phyloP scores from a whole-genome alignment of 2,888 invertebrate genomes.

The Drosophila glabriapex region DNA sequence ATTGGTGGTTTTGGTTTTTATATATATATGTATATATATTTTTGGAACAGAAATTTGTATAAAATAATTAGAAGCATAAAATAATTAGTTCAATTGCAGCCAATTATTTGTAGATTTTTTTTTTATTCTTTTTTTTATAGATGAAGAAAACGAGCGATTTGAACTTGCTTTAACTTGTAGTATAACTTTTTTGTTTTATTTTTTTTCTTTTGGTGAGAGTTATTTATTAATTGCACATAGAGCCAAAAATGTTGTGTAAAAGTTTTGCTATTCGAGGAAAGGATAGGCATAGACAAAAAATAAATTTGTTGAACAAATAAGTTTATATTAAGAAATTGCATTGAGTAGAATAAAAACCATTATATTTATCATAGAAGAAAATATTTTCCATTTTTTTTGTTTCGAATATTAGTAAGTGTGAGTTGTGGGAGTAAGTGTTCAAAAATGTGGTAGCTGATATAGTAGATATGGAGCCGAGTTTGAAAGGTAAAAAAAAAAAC shows the following conservation, averaged over 20 bases:
- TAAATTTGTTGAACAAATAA: conserved; percentile 56
- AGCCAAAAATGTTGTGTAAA: conserved; percentile 76
- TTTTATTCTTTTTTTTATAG: conserved; percentile 35
- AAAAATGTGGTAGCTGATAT: conserved; percentile 2
- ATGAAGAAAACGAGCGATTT: conserved; percentile 77
- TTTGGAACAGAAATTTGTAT: conserved; percentile 67
- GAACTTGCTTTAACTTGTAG: conserved; percentile 64
- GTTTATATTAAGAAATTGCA: conserved; percentile 19
- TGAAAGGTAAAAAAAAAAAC: background rate
- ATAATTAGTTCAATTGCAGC: conserved; percentile 71
- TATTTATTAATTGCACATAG: conserved; percentile 76
- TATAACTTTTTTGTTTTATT: conserved; percentile 41
- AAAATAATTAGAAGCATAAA: conserved; percentile 80
- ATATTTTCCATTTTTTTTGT: background rate
- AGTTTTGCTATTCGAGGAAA: conserved; percentile 67
- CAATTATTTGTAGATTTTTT: conserved; percentile 58
- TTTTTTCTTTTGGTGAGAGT: conserved; percentile 54
- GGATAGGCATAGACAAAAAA: conserved; percentile 62
- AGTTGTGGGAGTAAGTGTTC: conserved; percentile 6
- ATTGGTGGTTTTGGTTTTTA: conserved; percentile 28
- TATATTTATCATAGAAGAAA: conserved; percentile 37
- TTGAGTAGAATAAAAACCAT: conserved; percentile 22
- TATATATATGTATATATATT: conserved; percentile 37
- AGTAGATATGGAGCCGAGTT: conserved; percentile 1
- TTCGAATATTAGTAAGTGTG: background rate